Percentiles rank a stretch among this genome's conserved stretches.
phyloP scores from a whole-genome alignment of 2,797 vertebrate species.

The Macropodus opercularis region DNA sequence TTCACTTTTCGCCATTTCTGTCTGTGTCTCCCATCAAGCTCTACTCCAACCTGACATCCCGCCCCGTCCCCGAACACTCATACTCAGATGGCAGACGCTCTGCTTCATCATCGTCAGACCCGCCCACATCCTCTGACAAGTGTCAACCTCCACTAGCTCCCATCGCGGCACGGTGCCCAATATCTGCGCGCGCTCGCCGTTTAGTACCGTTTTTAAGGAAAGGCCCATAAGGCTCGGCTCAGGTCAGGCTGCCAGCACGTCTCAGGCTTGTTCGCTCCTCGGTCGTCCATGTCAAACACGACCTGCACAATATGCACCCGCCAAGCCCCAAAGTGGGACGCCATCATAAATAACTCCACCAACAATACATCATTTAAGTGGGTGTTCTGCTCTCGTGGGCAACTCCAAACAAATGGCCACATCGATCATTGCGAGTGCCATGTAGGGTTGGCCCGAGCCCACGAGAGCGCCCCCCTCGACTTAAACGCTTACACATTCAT shows the following conservation, averaged over 20 bases:
- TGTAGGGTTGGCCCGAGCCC: constrained; percentile 60
- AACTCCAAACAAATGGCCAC: constrained; percentile 84
- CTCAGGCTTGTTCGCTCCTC: constrained; percentile 78
- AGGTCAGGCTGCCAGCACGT: constrained; percentile 68
- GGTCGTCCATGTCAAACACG: constrained; percentile 81
- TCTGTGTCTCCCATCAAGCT: constrained; percentile 42
- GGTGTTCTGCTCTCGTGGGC: constrained; percentile 79
- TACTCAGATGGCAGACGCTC: constrained; percentile 59
- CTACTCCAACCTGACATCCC: constrained; percentile 36
- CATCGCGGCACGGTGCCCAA: constrained; percentile 36
- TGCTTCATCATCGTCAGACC: constrained; percentile 60
- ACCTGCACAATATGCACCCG: constrained; percentile 69
- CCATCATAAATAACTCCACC: constrained; percentile 81
- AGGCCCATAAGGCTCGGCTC: constrained; percentile 66
- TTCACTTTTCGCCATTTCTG: constrained; percentile 54
- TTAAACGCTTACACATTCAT: constrained; percentile 58
- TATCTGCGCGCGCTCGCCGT: constrained; percentile 46
- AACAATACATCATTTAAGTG: constrained; percentile 83
- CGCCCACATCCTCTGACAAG: constrained; percentile 53
- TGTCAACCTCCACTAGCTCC: constrained; percentile 38
- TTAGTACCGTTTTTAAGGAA: constrained; percentile 65
- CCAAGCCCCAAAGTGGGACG: constrained; percentile 68
- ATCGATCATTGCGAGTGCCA: constrained; percentile 78
- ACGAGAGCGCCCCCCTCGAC: constrained; percentile 53
- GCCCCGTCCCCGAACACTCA: constrained; percentile 38